These are phyloP conservation scores for Tetrao urogallus DNA, from an alignment of 2,113 vertebrate genomes.

Conservation along the genomic window DNA sequence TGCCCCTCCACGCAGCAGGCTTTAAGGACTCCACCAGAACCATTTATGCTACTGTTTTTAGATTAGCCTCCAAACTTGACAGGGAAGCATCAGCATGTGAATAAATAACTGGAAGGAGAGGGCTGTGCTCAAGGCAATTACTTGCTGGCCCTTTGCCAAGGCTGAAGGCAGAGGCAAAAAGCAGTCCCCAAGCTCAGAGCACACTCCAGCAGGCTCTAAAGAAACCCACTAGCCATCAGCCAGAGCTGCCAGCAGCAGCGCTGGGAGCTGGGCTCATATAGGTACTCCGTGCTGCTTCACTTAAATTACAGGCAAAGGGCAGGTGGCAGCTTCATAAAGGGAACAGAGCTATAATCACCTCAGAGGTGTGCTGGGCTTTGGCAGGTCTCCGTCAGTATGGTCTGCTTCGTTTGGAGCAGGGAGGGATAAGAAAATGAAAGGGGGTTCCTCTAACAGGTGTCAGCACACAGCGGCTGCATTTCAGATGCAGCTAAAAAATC, in stretches of 20 bases:
- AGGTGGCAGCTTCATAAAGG: neutral
- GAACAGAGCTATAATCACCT: fast-evolving
- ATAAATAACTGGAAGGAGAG: neutral
- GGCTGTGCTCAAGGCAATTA: neutral
- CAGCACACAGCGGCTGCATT: neutral
- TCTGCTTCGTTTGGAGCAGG: neutral
- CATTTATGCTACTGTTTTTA: neutral
- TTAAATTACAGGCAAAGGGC: neutral
- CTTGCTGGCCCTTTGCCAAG: neutral
- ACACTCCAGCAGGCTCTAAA: neutral
- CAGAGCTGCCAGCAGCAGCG: neutral
- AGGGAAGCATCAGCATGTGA: neutral
- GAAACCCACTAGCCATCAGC: neutral
- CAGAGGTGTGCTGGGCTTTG: neutral
- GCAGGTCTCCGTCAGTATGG: neutral
- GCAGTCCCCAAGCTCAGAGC: neutral
- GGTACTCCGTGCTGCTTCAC: fast-evolving
- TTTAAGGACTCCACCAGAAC: conserved; percentile 7
- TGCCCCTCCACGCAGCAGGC: neutral
- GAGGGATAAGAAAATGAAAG: neutral
- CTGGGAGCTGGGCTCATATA: fast-evolving
- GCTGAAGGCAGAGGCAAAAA: neutral
- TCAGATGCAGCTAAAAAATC: neutral
- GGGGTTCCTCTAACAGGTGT: neutral
- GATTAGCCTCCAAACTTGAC: neutral